These are phyloP conservation scores for Silurus aristotelis DNA, from an alignment of 2,797 vertebrate genomes.

Conservation along the genomic window DNA sequence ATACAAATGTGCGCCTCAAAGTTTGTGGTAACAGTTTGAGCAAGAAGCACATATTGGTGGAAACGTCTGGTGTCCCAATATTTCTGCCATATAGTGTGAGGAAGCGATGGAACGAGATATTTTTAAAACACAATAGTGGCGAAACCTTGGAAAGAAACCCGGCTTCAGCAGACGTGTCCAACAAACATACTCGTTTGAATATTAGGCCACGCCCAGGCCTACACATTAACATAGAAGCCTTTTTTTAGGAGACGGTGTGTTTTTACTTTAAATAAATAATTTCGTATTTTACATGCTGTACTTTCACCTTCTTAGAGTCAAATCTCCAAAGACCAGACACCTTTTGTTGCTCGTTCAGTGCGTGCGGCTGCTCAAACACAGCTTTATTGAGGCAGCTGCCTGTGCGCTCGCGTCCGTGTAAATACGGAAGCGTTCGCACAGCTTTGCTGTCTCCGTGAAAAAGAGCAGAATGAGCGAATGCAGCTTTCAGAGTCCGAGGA, in stretches of 20 bases:
- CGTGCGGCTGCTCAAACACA: conserved; percentile 4
- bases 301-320: background rate
- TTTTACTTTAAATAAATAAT: background rate
- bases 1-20: too few species aligned
- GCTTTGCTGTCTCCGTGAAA: background rate
- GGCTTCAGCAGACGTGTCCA: background rate
- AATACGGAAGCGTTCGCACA: background rate
- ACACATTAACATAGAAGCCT: background rate
- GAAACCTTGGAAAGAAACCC: too few species aligned
- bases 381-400: background rate
- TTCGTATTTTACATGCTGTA: background rate
- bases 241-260: background rate
- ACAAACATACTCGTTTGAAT: background rate
- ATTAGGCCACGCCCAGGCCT: background rate
- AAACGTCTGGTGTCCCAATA: too few species aligned
- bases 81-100: too few species aligned
- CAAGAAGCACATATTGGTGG: too few species aligned
- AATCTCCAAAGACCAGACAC: background rate
- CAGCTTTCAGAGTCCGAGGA: background rate
- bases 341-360: background rate
- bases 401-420: background rate
- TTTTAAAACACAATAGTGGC: too few species aligned
- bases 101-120: too few species aligned
- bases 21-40: too few species aligned
- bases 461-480: background rate